These are phyloP conservation scores for Phymatocera aterrima DNA, from an alignment of 2,888 invertebrate genomes.

Conservation along the genomic window DNA sequence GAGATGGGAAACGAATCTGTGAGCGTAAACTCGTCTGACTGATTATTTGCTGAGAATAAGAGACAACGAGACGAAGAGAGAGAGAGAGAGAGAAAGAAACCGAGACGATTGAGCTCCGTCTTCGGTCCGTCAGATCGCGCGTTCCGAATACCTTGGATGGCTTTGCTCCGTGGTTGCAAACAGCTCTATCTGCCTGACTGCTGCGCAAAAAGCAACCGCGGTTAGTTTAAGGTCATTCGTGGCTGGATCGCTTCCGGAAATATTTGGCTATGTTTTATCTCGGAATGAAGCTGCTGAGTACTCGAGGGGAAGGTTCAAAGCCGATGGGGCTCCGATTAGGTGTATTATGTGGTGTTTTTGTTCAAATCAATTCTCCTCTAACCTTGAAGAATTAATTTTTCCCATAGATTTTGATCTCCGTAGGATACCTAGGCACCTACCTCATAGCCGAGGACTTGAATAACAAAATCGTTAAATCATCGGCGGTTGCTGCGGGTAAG, in stretches of 20 bases:
- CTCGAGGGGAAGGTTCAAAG: not conserved
- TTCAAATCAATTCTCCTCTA: constrained; percentile 35
- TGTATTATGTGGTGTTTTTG: not conserved
- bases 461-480: constrained; percentile 35
- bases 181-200: constrained; percentile 65
- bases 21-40: constrained; percentile 35
- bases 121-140: constrained; percentile 62
- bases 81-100: constrained; percentile 37
- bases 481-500: constrained; percentile 9
- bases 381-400: constrained; percentile 7
- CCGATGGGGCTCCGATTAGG: not conserved
- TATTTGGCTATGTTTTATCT: not conserved
- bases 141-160: constrained; percentile 68
- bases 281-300: too few relatives aligned
- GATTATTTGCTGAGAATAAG: constrained; percentile 20
- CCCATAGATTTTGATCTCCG: not conserved
- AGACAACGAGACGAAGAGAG: not conserved
- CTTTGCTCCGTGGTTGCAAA: constrained; percentile 58
- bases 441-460: not conserved
- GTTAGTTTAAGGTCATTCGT: not conserved
- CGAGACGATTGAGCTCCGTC: constrained; percentile 51
- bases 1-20: not conserved
- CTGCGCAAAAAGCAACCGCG: constrained; percentile 62
- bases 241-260: not conserved
- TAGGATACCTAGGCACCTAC: not conserved